Percentiles rank a stretch among this genome's conserved stretches.
phyloP scores from a whole-genome alignment of 30 jellyfish, hydroid and myxozoan genomes.

The Mastigias papua region DNA sequence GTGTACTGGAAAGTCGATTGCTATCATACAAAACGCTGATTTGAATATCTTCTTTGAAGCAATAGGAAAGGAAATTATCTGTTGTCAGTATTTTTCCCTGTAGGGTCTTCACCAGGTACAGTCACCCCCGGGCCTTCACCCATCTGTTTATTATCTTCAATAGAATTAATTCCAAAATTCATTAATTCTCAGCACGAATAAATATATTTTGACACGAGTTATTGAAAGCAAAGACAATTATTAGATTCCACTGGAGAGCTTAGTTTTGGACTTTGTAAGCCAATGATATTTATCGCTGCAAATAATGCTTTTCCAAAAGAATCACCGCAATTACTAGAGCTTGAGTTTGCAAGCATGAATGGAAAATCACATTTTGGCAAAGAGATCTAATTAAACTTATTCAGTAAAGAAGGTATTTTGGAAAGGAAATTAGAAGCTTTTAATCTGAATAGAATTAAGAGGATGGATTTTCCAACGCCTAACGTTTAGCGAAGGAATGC shows the following conservation, averaged over 20 bases:
- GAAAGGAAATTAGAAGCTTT: background rate
- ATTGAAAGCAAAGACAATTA: background rate
- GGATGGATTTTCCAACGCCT: background rate
- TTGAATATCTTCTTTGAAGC: background rate
- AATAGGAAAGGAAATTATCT: background rate
- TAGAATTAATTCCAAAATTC: background rate
- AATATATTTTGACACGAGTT: background rate
- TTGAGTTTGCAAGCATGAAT: background rate
- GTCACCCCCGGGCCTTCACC: background rate
- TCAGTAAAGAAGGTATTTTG: background rate
- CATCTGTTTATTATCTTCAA: background rate
- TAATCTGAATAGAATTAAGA: background rate
- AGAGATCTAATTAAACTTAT: background rate
- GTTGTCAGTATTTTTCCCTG: background rate
- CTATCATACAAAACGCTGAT: background rate
- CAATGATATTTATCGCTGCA: background rate
- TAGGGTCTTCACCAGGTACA: background rate
- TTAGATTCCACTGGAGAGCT: background rate
- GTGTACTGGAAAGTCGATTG: background rate
- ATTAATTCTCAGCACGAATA: constrained; percentile 7
- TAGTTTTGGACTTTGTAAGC: background rate
- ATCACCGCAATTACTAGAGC: background rate
- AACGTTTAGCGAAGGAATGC: background rate
- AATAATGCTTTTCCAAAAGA: background rate
- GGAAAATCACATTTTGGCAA: background rate